Percentiles rank a stretch among this genome's conserved stretches.
Evolutionary conservation across 2,113 vertebrate species (phyloP).

Genomic region (Mystacornis crossleyi): DNA sequence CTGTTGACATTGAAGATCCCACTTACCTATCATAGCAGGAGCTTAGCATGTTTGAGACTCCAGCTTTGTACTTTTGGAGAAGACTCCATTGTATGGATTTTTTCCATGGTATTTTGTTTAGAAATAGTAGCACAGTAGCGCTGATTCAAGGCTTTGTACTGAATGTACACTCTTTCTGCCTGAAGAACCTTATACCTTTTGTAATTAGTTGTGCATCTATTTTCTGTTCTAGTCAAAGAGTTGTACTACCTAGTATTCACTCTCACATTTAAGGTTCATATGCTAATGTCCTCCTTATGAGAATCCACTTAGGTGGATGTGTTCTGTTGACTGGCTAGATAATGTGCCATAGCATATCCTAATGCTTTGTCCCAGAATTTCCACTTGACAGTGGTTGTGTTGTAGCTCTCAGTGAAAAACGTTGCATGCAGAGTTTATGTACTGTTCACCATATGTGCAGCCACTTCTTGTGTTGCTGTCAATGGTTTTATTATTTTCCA

Average conservation of each 20-base stretch:
- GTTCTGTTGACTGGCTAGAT: background rate
- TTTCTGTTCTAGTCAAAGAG: background rate
- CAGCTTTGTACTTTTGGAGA: background rate
- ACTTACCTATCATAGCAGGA: background rate
- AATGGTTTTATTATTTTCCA: slow-evolving; percentile 55
- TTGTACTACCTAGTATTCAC: background rate
- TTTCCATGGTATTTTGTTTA: background rate
- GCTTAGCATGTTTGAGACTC: background rate
- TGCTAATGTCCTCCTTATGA: background rate
- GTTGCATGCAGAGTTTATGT: background rate
- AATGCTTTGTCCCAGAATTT: background rate
- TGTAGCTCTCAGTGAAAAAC: slow-evolving; percentile 36
- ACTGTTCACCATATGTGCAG: slow-evolving; percentile 37
- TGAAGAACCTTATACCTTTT: background rate
- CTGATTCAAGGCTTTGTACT: background rate
- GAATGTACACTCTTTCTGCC: background rate
- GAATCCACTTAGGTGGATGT: background rate
- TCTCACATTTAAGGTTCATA: background rate
- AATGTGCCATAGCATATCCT: background rate
- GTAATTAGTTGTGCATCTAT: background rate
- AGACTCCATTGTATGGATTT: background rate
- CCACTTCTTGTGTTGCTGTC: slow-evolving; percentile 19
- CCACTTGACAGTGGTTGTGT: background rate
- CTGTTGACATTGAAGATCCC: background rate
- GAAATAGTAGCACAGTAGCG: background rate